Evolutionary conservation across 23 tunicate genomes (phyloP), one percentile per base, ranked within the genome.

Genomic region (Styela clava): DNA sequence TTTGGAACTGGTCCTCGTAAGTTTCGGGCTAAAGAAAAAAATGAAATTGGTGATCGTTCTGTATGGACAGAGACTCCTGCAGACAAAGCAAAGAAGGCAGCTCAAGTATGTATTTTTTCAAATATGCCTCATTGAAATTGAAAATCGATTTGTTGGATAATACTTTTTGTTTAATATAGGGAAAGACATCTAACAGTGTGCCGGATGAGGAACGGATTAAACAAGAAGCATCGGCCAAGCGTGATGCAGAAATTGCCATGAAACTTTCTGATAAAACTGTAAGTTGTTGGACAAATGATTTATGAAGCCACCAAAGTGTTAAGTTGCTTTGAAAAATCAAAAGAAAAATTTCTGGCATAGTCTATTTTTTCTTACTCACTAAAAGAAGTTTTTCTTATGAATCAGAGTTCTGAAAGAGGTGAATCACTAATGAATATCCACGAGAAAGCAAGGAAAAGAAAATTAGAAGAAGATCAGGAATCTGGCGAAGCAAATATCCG

Each of bases 11-110:
- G 98, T 27, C 89, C 98, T 21, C 64, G 98, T 34, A 83, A 88
- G 68, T 93, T 93, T 63, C 65, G 91, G 26, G 80, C 79, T 22
- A 74, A 85, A 2, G 89, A 86, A 1, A 72, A 29, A 16, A 85
- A 85, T 35, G 63, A 31, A n/a, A 74, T 91, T 31, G 98, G 98
- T 33, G 98, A 93, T 64, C 70, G 98, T 36, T 85, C 90, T 2
- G 98, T 82, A 23, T 93, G 98, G 98, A 93, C 98, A 20, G 98
- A 93, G 26, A 93, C 98, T 1, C 98, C 98, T 28, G 83, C 73
- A 2, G 98, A 93, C 79, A 87, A 87, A 63, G 84, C 77, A 9
- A 80, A 72, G 69, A 82, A 64, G 33, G 79, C 34, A 5, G 56
- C 67, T 18, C 34, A 77, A 28, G 81, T 77, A 5, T 5, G 12